These are phyloP conservation scores for Phrynosoma platyrhinos DNA, from an alignment of 2,113 vertebrate species.

Conservation along the genomic window DNA sequence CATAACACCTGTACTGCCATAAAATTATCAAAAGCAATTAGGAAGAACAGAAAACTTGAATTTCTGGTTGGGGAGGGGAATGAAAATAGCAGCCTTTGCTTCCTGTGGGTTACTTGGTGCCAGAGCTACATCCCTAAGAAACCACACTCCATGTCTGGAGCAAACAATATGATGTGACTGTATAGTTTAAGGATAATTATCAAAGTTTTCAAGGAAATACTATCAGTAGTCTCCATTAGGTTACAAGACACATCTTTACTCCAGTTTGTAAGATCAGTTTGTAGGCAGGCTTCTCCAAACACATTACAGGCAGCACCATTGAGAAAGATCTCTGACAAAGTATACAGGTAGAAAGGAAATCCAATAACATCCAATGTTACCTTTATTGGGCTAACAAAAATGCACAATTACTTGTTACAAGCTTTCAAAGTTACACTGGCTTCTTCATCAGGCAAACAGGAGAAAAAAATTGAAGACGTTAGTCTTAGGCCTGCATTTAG, in stretches of 20 bases:
- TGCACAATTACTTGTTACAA: too few species aligned
- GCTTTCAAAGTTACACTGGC: too few species aligned
- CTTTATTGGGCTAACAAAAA: too few species aligned
- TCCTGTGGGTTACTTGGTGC: neutral
- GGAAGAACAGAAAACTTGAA: neutral
- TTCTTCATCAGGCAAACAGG: too few species aligned
- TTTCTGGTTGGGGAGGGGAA: neutral
- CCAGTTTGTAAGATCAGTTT: neutral
- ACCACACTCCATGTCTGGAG: rapidly evolving
- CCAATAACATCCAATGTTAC: neutral
- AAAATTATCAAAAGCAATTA: neutral
- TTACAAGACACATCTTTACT: neutral
- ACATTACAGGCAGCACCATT: neutral
- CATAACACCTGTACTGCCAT: slow-evolving; percentile 52
- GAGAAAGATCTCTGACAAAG: neutral
- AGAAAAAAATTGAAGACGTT: too few species aligned
- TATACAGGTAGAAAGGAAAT: neutral
- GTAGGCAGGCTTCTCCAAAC: neutral
- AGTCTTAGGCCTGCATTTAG: too few species aligned
- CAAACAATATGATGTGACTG: neutral
- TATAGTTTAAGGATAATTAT: too few species aligned
- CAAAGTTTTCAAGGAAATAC: neutral
- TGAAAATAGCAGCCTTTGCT: neutral
- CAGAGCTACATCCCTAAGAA: neutral
- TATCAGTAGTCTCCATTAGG: neutral